Evolutionary conservation across 2,113 vertebrate genomes (phyloP).

Genomic region (Triplophysa tibetana): DNA sequence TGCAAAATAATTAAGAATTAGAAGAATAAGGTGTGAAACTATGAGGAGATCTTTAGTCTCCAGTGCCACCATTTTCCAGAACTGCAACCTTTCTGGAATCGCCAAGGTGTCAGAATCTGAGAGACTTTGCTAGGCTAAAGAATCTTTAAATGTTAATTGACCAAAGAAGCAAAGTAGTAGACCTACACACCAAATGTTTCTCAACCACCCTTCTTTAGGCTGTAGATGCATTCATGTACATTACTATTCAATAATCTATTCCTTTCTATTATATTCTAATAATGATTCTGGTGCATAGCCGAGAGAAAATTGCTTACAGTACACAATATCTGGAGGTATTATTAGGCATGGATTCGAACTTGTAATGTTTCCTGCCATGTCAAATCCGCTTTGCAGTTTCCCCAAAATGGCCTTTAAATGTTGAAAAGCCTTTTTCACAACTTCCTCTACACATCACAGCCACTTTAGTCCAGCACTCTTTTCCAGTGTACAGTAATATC

Average conservation of each 20-base stretch:
- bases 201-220: neutral
- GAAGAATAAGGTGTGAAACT: no score
- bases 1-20: no score
- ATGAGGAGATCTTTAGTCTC: no score
- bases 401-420: neutral
- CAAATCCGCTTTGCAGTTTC: neutral
- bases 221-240: neutral
- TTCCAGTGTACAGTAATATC: neutral
- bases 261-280: neutral
- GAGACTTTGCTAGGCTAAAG: no score
- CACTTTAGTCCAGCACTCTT: slow-evolving; percentile 4
- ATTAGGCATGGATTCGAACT: neutral
- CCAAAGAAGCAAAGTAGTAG: no score
- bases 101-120: no score
- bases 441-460: neutral
- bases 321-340: neutral
- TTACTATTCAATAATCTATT: neutral
- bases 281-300: neutral
- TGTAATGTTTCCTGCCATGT: neutral
- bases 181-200: neutral
- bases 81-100: no score
- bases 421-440: neutral
- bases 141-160: no score
- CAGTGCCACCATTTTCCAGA: no score
- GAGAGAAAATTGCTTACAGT: neutral